These are phyloP conservation scores for Phengaris alcon DNA, from an alignment of 2,888 invertebrate species.

Conservation along the genomic window DNA sequence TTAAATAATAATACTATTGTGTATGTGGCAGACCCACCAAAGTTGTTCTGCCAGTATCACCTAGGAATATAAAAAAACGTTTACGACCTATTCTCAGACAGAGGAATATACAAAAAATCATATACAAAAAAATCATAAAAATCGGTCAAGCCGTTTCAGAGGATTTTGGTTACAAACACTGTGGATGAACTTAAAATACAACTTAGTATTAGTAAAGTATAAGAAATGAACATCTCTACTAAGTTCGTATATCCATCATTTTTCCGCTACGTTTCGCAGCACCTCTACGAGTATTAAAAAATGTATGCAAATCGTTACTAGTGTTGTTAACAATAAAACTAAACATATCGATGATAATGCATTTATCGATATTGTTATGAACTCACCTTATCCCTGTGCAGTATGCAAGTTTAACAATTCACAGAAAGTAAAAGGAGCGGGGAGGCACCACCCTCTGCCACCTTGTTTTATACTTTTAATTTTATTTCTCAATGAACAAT, in stretches of 20 bases:
- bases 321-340: not conserved
- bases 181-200: no score
- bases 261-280: not conserved
- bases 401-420: slow-evolving; percentile 61
- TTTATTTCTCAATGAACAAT: slow-evolving; percentile 12
- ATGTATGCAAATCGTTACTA: not conserved
- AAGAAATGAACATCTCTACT: no score
- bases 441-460: not conserved
- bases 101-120: no score
- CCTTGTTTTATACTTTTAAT: not conserved
- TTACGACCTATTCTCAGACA: no score
- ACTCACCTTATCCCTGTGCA: slow-evolving; percentile 50
- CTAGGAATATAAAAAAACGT: no score
- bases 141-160: no score
- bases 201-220: no score
- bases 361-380: slow-evolving; percentile 7
- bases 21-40: no score
- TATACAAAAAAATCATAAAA: no score
- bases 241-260: no score
- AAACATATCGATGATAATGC: not conserved
- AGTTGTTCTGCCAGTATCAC: no score
- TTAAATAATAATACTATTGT: not conserved
- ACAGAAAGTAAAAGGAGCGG: not conserved
- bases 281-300: not conserved
- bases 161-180: no score